Evolutionary conservation across 2,888 invertebrate species (phyloP).

Genomic region (Synanthedon vespiformis): DNA sequence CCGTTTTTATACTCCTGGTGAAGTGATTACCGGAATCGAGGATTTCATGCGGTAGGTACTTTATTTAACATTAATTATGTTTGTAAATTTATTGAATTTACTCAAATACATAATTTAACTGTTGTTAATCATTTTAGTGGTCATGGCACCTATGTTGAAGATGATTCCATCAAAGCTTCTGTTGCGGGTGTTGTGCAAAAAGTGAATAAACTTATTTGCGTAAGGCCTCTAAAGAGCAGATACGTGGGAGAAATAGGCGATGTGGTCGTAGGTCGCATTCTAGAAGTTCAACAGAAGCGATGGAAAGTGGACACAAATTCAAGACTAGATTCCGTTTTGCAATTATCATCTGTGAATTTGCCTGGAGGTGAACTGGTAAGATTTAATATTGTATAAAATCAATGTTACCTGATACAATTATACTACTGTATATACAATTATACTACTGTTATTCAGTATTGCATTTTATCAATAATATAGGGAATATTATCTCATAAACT

Average conservation of each 20-base stretch:
- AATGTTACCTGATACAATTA: no score
- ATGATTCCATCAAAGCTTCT: constrained; percentile 87
- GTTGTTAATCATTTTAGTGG: constrained; percentile 73
- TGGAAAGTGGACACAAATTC: constrained; percentile 98
- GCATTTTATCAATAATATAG: no score
- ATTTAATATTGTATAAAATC: background rate
- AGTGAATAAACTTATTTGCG: constrained; percentile 94
- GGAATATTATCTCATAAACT: no score
- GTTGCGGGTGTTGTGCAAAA: constrained; percentile 95
- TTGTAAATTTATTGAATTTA: background rate
- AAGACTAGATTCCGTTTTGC: constrained; percentile 85
- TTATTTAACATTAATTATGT: background rate
- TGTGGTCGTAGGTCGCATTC: constrained; percentile 93
- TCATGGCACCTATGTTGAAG: constrained; percentile 94
- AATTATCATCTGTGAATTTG: constrained; percentile 93
- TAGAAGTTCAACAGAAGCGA: constrained; percentile 92
- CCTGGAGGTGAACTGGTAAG: constrained; percentile 95
- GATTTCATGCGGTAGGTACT: constrained; percentile 82
- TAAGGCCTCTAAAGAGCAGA: constrained; percentile 90
- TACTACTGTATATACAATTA: no score
- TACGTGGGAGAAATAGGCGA: constrained; percentile 96
- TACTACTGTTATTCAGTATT: no score
- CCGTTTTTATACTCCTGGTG: constrained; percentile 86
- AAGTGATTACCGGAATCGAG: constrained; percentile 84
- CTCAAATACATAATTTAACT: background rate